These are phyloP conservation scores for Poecilia velifera DNA, from an alignment of 2,797 vertebrate genomes.

Conservation along the genomic window DNA sequence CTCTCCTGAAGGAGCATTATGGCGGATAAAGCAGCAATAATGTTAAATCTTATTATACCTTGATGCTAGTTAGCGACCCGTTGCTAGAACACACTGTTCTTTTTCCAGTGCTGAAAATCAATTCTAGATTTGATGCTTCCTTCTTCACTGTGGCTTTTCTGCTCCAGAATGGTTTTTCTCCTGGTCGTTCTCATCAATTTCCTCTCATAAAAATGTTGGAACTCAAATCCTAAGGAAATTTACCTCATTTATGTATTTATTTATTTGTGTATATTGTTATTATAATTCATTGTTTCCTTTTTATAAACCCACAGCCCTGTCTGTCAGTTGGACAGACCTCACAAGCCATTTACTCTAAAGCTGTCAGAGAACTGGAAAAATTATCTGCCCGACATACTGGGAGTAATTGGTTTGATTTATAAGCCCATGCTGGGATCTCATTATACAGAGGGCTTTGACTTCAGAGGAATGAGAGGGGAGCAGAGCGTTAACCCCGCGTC, in stretches of 20 bases:
- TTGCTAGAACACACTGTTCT: conserved; percentile 19
- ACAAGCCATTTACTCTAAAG: conserved; percentile 49
- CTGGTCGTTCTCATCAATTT: conserved; percentile 21
- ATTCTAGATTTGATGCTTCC: conserved; percentile 34
- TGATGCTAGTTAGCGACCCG: neutral
- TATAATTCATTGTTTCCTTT: conserved; percentile 20
- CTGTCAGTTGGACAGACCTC: conserved; percentile 37
- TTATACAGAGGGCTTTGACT: conserved; percentile 56
- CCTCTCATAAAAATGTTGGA: conserved; percentile 40
- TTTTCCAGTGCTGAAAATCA: conserved; percentile 62
- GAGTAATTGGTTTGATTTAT: conserved; percentile 70
- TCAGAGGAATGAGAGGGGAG: conserved; percentile 40
- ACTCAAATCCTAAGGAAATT: conserved; percentile 25
- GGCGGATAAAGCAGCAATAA: neutral
- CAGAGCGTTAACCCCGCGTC: conserved; percentile 29
- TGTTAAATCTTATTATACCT: neutral
- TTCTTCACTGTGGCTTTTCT: conserved; percentile 52
- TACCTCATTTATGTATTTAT: conserved; percentile 16
- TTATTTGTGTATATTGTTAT: neutral
- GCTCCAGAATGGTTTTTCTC: conserved; percentile 52
- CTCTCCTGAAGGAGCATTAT: neutral
- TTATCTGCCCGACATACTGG: conserved; percentile 58
- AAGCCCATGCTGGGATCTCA: conserved; percentile 63
- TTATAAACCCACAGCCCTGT: conserved; percentile 32
- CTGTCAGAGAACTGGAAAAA: conserved; percentile 43